Conservation (phyloP, 2,888 invertebrate species). For the Belgica antarctica region DNA sequence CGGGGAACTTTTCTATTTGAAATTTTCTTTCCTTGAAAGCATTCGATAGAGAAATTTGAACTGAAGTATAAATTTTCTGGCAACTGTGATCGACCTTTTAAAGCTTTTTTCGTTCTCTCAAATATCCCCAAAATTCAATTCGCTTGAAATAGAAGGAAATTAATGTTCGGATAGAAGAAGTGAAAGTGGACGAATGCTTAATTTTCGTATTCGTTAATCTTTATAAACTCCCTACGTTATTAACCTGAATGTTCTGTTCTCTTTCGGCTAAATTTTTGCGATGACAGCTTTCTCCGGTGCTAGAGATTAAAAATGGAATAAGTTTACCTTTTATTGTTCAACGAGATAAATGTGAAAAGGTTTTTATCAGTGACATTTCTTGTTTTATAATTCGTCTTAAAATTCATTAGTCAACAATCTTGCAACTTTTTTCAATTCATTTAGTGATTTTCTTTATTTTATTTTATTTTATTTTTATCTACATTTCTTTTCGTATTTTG, state of each 20-base stretch:
- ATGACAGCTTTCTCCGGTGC: not conserved
- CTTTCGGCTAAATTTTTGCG: not conserved
- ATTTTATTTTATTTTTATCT: conserved; percentile 4
- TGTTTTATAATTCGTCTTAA: conserved; percentile 24
- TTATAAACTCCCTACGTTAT: not conserved
- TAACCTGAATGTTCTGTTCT: not conserved
- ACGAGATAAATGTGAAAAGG: conserved; percentile 32
- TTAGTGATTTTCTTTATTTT: not conserved
- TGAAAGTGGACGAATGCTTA: not conserved
- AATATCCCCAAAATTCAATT: not conserved
- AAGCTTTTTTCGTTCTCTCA: conserved; percentile 9
- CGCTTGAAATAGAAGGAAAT: too few species aligned
- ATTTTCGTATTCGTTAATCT: not conserved
- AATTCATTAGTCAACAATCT: conserved; percentile 43
- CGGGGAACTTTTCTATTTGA: too few species aligned
- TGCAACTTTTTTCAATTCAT: not conserved
- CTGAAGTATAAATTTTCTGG: not conserved
- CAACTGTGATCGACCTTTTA: conserved; percentile 5
- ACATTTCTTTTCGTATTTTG: conserved; percentile 11
- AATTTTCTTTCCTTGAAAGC: too few species aligned
- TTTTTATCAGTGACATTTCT: conserved; percentile 14
- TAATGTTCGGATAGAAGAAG: too few species aligned
- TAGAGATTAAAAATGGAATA: conserved; percentile 21
- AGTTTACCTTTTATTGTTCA: conserved; percentile 22
- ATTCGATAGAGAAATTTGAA: not conserved